These are phyloP conservation scores for Menidia menidia DNA, from an alignment of 2,797 vertebrate species.

Conservation along the genomic window DNA sequence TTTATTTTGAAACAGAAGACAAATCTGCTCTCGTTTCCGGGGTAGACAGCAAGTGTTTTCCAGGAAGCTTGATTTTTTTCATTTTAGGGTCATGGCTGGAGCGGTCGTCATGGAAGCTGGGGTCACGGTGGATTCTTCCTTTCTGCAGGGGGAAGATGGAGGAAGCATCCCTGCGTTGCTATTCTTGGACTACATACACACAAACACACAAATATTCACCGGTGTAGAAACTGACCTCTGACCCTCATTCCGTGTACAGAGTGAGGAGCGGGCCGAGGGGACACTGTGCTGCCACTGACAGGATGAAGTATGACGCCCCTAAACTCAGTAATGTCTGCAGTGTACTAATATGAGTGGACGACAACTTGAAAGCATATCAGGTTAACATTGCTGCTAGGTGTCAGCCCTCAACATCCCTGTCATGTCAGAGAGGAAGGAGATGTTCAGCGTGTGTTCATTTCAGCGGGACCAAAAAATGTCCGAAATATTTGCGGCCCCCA, in stretches of 20 bases:
- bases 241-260: slow-evolving; percentile 15
- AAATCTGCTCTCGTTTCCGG: slow-evolving; percentile 20
- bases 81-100: slow-evolving; percentile 43
- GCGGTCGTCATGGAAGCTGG: slow-evolving; percentile 35
- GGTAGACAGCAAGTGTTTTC: slow-evolving; percentile 47
- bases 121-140: slow-evolving; percentile 62
- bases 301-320: slow-evolving; percentile 36
- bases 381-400: slow-evolving; percentile 42
- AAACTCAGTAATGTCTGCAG: slow-evolving; percentile 18
- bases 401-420: slow-evolving; percentile 38
- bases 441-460: slow-evolving; percentile 11
- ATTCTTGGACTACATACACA: slow-evolving; percentile 63
- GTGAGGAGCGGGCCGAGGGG: slow-evolving; percentile 36
- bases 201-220: slow-evolving; percentile 19
- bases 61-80: slow-evolving; percentile 42
- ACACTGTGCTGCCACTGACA: slow-evolving; percentile 49
- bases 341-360: slow-evolving; percentile 12
- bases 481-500: slow-evolving; percentile 13
- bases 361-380: slow-evolving; percentile 45
- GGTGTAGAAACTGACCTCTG: slow-evolving; percentile 57
- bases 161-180: slow-evolving; percentile 49
- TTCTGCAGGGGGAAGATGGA: slow-evolving; percentile 52
- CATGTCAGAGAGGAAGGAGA: slow-evolving; percentile 48
- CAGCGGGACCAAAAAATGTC: slow-evolving; percentile 27
- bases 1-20: slow-evolving; percentile 26